Evolutionary conservation across 1,140 invertebrate species (phyloP).

Genomic region (Drosophila repleta): DNA sequence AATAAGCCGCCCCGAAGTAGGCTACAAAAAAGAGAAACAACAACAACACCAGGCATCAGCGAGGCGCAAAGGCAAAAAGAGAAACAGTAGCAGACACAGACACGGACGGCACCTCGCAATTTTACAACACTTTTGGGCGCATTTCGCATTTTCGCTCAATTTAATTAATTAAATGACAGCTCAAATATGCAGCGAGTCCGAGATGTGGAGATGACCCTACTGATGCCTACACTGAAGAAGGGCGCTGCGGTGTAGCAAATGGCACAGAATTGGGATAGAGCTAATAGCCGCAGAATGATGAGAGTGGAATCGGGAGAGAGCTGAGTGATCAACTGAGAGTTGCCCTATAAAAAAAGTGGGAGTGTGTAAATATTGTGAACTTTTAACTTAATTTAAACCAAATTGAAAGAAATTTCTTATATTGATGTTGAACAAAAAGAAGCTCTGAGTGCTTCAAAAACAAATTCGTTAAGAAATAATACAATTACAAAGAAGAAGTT

Average conservation of each 20-base stretch:
- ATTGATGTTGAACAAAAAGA: no score
- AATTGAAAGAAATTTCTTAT: no score
- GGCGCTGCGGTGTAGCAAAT: not conserved
- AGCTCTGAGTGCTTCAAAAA: no score
- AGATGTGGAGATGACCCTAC: slow-evolving; percentile 21
- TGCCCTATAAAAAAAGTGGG: no score
- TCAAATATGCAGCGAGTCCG: slow-evolving; percentile 46
- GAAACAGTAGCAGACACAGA: slow-evolving; percentile 1
- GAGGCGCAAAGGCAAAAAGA: not conserved
- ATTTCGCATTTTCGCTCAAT: slow-evolving; percentile 72
- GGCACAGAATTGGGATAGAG: not conserved
- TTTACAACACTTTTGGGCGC: slow-evolving; percentile 58
- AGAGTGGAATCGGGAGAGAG: not conserved
- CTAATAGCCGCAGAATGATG: not conserved
- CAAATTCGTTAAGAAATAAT: no score
- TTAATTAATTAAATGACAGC: slow-evolving; percentile 69
- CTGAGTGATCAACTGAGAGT: no score
- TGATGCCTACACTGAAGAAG: slow-evolving; percentile 11
- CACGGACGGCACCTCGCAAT: slow-evolving; percentile 36
- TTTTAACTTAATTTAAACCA: no score
- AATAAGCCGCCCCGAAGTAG: slow-evolving; percentile 70
- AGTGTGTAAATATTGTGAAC: no score
- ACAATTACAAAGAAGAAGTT: no score
- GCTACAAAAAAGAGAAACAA: slow-evolving; percentile 13
- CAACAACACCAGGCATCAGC: slow-evolving; percentile 15